Conservation (phyloP, 2,888 invertebrate genomes). For the Cephus sareptanus region DNA sequence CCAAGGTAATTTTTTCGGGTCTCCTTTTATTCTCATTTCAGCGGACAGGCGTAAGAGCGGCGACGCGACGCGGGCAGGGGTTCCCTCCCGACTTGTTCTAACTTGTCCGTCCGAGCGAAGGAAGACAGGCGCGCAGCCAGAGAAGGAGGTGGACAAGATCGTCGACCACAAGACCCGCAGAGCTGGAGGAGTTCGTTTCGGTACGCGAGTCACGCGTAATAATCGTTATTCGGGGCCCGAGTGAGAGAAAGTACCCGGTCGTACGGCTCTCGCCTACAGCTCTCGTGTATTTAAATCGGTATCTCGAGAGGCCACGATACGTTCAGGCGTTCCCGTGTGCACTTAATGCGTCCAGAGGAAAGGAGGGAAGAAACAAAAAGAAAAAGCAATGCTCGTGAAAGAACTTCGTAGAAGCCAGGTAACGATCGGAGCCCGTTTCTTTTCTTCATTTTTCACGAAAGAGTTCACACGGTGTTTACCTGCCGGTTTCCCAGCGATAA, state of each 20-base stretch:
- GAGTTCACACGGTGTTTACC: neutral
- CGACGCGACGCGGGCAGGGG: neutral
- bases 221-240: slow-evolving; percentile 50
- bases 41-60: neutral
- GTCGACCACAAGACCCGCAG: neutral
- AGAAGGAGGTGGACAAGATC: neutral
- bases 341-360: neutral
- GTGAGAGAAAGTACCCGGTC: slow-evolving; percentile 50
- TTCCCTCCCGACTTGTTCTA: neutral
- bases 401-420: neutral
- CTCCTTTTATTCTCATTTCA: slow-evolving; percentile 3
- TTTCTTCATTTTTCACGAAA: neutral
- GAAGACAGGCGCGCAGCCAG: neutral
- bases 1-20: neutral
- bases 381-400: neutral
- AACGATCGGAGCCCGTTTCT: neutral
- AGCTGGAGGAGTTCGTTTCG: neutral
- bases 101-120: neutral
- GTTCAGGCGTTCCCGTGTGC: neutral
- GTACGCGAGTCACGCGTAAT: slow-evolving; percentile 52
- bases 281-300: slow-evolving; percentile 19
- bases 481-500: neutral
- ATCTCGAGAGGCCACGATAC: slow-evolving; percentile 14
- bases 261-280: slow-evolving; percentile 4
- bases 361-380: neutral